Conservation (phyloP, 2,888 invertebrate species). For the Ectropis crepuscularia region DNA sequence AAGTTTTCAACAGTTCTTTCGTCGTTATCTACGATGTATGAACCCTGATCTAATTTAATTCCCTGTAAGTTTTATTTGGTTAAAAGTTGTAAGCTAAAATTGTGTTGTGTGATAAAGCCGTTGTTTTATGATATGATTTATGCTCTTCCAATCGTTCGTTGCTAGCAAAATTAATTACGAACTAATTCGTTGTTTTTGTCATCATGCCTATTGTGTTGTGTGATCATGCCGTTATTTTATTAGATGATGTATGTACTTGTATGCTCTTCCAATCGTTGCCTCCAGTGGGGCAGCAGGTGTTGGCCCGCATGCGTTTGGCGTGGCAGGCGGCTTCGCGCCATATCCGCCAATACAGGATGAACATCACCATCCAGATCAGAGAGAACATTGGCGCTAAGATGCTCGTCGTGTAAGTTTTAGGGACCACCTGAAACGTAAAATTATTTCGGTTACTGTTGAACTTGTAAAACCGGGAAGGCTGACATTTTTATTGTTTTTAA, state of each 20-base stretch:
- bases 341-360: conserved; percentile 90
- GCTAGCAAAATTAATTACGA: too few species aligned
- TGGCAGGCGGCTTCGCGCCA: conserved; percentile 91
- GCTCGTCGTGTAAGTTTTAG: conserved; percentile 78
- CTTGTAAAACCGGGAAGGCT: neutral
- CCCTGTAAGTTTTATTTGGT: too few species aligned
- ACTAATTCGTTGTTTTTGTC: too few species aligned
- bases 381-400: conserved; percentile 89
- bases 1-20: too few species aligned
- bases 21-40: too few species aligned
- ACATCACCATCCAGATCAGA: conserved; percentile 90
- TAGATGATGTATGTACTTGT: conserved; percentile 80
- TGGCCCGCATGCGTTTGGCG: conserved; percentile 87
- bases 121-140: too few species aligned
- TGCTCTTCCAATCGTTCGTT: too few species aligned
- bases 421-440: conserved; percentile 72
- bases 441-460: neutral
- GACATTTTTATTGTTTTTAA: too few species aligned
- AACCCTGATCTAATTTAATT: too few species aligned
- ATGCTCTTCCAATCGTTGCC: conserved; percentile 90
- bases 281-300: conserved; percentile 83
- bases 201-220: too few species aligned
- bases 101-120: too few species aligned
- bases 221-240: neutral
- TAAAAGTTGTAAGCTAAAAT: too few species aligned